A percentile compares a stretch with the other conserved stretches of the same genome.
Conservation (phyloP, 64 coral and sea anemone species). For the Pocillopora verrucosa region DNA sequence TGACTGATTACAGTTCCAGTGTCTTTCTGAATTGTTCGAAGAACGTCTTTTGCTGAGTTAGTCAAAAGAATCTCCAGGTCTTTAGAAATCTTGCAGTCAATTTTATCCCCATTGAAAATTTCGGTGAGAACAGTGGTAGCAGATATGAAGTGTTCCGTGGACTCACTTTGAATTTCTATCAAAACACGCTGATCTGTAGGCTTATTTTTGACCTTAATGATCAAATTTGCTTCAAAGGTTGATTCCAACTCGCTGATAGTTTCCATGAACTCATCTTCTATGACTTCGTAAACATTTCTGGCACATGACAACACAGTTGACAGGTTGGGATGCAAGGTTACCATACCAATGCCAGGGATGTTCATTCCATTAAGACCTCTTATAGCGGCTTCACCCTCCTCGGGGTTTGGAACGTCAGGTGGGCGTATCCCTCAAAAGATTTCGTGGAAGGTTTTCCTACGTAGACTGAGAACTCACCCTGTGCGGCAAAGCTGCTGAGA, state of each 20-base stretch:
- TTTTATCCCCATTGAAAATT: constrained; percentile 23
- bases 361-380: constrained; percentile 5
- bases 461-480: constrained; percentile 1
- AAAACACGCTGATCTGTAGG: not conserved
- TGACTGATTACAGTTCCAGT: constrained; percentile 32
- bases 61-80: not conserved
- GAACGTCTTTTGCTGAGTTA: constrained; percentile 7
- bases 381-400: constrained; percentile 10
- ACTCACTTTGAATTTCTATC: constrained; percentile 22
- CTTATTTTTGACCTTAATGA: not conserved
- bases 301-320: constrained; percentile 8
- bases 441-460: constrained; percentile 9
- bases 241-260: not conserved
- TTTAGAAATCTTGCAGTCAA: constrained; percentile 35
- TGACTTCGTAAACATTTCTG: not conserved
- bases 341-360: not conserved
- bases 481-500: not conserved
- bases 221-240: not conserved
- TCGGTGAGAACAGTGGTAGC: constrained; percentile 18
- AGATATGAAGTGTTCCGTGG: constrained; percentile 37
- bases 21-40: constrained; percentile 35
- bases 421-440: not conserved
- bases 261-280: constrained; percentile 8
- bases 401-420: constrained; percentile 11
- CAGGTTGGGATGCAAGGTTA: constrained; percentile 6